Percentiles rank a stretch among this genome's conserved stretches.
These are phyloP conservation scores for Opisthograptis luteolata DNA, from an alignment of 2,888 invertebrate genomes.

Conservation along the genomic window DNA sequence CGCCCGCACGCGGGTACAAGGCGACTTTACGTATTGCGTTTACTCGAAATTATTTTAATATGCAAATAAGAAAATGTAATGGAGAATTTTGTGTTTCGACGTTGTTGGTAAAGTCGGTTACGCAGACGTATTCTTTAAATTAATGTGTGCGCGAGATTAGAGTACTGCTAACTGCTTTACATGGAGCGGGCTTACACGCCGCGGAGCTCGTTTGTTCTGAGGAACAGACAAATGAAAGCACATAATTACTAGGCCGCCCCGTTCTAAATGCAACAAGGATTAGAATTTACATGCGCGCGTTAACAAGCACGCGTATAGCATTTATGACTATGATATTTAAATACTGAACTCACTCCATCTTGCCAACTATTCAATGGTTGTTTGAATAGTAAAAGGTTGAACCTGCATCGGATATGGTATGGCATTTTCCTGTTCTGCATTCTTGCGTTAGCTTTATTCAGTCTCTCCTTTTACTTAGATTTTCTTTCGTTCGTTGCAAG, in stretches of 20 bases:
- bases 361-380: conserved; percentile 33
- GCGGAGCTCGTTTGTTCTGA: conserved; percentile 75
- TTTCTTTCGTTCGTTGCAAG: background rate
- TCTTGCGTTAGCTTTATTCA: conserved; percentile 23
- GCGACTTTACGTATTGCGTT: conserved; percentile 81
- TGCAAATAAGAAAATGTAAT: conserved; percentile 84
- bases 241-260: conserved; percentile 82
- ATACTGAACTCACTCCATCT: conserved; percentile 47
- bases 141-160: conserved; percentile 82
- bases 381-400: conserved; percentile 37
- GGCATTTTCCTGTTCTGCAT: conserved; percentile 36
- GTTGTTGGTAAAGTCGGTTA: conserved; percentile 78
- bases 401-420: conserved; percentile 33
- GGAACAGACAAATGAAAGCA: conserved; percentile 83
- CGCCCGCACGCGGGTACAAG: conserved; percentile 57
- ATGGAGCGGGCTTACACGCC: conserved; percentile 77
- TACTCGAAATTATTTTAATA: conserved; percentile 84
- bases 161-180: conserved; percentile 82
- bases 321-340: conserved; percentile 79
- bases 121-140: conserved; percentile 84
- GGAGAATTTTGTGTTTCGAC: conserved; percentile 80
- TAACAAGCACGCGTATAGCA: conserved; percentile 81
- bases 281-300: conserved; percentile 80
- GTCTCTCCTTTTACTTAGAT: conserved; percentile 26
- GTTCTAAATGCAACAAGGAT: conserved; percentile 83